These are phyloP conservation scores for Crotophaga sulcirostris DNA, from an alignment of 2,113 vertebrate species.

Conservation along the genomic window DNA sequence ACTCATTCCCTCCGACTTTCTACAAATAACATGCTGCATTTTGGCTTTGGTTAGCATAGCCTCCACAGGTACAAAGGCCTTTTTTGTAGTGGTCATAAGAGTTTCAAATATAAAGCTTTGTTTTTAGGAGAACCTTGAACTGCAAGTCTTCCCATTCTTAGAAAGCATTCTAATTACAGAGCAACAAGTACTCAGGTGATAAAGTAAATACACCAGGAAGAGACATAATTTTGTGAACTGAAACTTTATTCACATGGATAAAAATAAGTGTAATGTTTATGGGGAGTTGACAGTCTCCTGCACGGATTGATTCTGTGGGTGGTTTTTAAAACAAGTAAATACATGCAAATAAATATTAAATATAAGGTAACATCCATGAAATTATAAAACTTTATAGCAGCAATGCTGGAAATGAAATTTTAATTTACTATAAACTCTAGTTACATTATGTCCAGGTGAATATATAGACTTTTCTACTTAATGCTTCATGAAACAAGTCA, in stretches of 20 bases:
- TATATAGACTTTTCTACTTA: neutral
- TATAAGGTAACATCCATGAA: neutral
- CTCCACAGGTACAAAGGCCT: neutral
- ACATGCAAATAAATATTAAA: constrained; percentile 66
- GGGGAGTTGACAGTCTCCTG: neutral
- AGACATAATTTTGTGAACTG: neutral
- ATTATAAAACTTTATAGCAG: constrained; percentile 32
- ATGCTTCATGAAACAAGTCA: constrained; percentile 23
- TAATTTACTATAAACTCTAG: neutral
- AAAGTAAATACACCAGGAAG: neutral
- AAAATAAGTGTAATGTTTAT: neutral
- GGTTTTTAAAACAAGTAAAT: constrained; percentile 25
- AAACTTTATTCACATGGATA: constrained; percentile 43
- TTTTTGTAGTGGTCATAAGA: neutral
- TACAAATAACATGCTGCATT: neutral
- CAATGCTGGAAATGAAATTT: constrained; percentile 17
- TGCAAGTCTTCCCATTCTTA: neutral
- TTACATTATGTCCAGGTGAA: neutral
- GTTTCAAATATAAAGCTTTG: neutral
- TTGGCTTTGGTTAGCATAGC: neutral
- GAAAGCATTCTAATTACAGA: neutral
- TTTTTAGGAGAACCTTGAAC: neutral
- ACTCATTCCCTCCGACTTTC: neutral
- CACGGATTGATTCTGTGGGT: neutral
- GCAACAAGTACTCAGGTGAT: neutral